A percentile compares a stretch with the other conserved stretches of the same genome.
phyloP scores from a whole-genome alignment of 2,888 invertebrate species.

The Lysandra bellargus region DNA sequence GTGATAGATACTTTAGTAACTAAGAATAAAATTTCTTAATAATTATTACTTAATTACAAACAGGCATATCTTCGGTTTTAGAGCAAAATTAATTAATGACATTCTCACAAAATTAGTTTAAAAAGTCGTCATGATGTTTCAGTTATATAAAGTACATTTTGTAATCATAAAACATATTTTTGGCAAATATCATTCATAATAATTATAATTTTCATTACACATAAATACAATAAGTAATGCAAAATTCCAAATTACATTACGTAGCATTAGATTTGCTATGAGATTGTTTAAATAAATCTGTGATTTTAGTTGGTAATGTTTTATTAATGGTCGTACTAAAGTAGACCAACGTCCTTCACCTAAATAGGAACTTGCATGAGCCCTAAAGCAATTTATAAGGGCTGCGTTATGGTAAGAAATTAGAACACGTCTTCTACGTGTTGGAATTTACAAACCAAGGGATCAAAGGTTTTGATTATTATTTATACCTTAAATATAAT shows the following conservation, averaged over 20 bases:
- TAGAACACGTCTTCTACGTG: background rate
- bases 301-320: background rate
- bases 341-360: background rate
- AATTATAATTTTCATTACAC: no score
- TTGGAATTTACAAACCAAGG: background rate
- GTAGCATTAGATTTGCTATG: background rate
- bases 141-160: background rate
- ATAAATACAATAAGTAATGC: background rate
- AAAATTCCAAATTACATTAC: background rate
- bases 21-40: no score
- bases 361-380: slow-evolving; percentile 8
- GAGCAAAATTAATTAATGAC: no score
- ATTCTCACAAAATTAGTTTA: no score
- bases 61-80: no score
- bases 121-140: background rate
- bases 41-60: no score
- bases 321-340: background rate
- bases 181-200: background rate
- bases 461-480: no score
- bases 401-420: background rate
- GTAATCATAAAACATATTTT: background rate
- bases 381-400: background rate
- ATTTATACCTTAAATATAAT: no score
- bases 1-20: no score
- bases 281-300: background rate